These are phyloP conservation scores for Paracyclopina nana DNA, from an alignment of 1,140 invertebrate genomes.

Conservation along the genomic window DNA sequence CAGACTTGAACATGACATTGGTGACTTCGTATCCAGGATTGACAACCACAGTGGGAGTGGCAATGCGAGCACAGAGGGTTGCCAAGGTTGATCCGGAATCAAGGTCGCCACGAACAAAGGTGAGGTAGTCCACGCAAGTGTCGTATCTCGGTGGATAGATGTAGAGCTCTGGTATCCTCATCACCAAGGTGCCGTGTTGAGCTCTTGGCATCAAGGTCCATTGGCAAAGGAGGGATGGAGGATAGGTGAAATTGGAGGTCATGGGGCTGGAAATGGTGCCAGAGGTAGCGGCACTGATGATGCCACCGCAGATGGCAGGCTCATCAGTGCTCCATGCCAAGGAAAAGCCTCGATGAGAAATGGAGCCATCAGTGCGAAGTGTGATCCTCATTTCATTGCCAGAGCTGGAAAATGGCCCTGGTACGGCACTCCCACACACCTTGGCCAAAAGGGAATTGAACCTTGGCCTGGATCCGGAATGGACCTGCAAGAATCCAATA, in stretches of 20 bases:
- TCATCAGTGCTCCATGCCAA: neutral
- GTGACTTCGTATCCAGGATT: neutral
- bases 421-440: too few relatives aligned
- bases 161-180: too few relatives aligned
- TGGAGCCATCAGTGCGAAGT: conserved; percentile 21
- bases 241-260: neutral
- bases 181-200: too few relatives aligned
- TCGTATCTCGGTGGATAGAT: too few relatives aligned
- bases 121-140: too few relatives aligned
- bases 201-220: neutral
- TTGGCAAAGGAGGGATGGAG: neutral
- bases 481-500: too few relatives aligned
- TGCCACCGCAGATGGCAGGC: neutral
- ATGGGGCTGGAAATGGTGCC: neutral
- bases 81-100: too few relatives aligned
- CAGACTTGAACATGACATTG: conserved; percentile 32
- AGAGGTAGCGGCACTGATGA: neutral
- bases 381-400: conserved; percentile 17
- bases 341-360: conserved; percentile 18
- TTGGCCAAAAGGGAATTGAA: too few relatives aligned
- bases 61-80: neutral
- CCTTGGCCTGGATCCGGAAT: too few relatives aligned
- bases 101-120: too few relatives aligned
- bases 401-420: neutral
- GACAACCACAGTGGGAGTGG: neutral